Evolutionary conservation across 2,888 invertebrate species (phyloP).

Genomic region (Chrysomela aeneicollis): DNA sequence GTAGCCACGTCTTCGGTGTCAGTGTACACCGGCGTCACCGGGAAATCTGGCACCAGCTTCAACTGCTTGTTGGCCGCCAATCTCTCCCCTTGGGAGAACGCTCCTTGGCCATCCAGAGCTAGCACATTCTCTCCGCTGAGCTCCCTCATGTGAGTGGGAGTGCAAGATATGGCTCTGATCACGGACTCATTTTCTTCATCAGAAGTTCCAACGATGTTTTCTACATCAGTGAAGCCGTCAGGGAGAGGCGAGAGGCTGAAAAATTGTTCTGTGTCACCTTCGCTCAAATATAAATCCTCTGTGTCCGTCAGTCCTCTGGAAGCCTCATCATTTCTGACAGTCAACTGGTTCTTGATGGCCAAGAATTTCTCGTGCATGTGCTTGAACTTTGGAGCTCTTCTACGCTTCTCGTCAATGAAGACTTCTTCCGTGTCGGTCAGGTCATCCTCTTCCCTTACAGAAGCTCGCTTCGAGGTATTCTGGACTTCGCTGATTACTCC

Average conservation of each 20-base stretch:
- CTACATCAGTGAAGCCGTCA: constrained; percentile 58
- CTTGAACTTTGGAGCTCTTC: constrained; percentile 47
- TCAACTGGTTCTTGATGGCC: constrained; percentile 33
- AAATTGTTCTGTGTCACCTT: constrained; percentile 20
- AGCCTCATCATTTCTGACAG: constrained; percentile 32
- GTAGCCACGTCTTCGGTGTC: constrained; percentile 63
- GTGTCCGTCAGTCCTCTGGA: constrained; percentile 51
- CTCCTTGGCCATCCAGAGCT: constrained; percentile 53
- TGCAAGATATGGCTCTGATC: constrained; percentile 43
- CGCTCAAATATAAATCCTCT: constrained; percentile 59
- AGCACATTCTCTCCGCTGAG: constrained; percentile 50
- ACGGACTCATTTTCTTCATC: constrained; percentile 46
- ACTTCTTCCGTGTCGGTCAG: constrained; percentile 47
- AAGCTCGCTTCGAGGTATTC: constrained; percentile 13
- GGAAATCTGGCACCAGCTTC: constrained; percentile 35
- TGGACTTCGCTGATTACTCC: constrained; percentile 42
- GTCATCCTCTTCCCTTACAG: constrained; percentile 20
- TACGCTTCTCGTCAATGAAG: constrained; percentile 34
- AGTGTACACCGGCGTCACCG: constrained; percentile 50
- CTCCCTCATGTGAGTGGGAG: constrained; percentile 51
- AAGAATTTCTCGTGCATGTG: constrained; percentile 40
- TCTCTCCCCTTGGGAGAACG: constrained; percentile 46
- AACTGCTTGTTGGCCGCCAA: constrained; percentile 34
- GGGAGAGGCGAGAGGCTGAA: constrained; percentile 25
- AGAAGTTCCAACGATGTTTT: constrained; percentile 57